Evolutionary conservation across 2,797 vertebrate species (phyloP).

Genomic region (Kryptolebias ocellatus): DNA sequence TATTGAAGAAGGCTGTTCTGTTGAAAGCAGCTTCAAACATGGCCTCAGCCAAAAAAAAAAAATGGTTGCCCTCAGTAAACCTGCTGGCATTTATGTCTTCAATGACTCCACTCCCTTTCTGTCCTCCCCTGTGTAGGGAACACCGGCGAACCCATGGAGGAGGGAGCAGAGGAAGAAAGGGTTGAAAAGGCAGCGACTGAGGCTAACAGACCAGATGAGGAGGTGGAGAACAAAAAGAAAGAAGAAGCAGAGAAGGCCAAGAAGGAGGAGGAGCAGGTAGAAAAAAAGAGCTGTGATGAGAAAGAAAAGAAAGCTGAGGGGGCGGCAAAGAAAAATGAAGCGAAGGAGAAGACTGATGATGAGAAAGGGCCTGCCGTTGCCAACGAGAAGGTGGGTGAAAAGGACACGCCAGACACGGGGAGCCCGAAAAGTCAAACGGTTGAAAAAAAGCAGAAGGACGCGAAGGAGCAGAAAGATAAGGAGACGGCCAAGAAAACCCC

Average conservation of each 20-base stretch:
- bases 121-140: constrained; percentile 48
- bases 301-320: constrained; percentile 50
- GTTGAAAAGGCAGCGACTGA: constrained; percentile 49
- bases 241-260: constrained; percentile 26
- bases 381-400: constrained; percentile 49
- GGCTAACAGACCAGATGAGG: constrained; percentile 45
- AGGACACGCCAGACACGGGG: constrained; percentile 41
- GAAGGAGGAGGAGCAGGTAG: constrained; percentile 40
- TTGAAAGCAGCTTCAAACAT: constrained; percentile 54
- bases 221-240: constrained; percentile 38
- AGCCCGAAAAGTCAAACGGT: constrained; percentile 60
- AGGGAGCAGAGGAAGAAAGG: constrained; percentile 54
- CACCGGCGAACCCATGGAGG: constrained; percentile 70
- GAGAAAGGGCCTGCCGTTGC: constrained; percentile 36
- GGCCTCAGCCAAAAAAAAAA: constrained; percentile 15
- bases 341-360: constrained; percentile 50
- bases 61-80: constrained; percentile 43
- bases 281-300: constrained; percentile 40
- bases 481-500: constrained; percentile 69
- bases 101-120: constrained; percentile 51
- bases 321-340: constrained; percentile 50
- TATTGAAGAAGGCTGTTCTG: constrained; percentile 36
- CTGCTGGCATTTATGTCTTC: constrained; percentile 62
- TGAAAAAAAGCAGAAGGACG: constrained; percentile 49
- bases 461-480: constrained; percentile 68